A percentile compares a stretch with the other conserved stretches of the same genome.
phyloP scores from a whole-genome alignment of 2,797 vertebrate species.

The Takifugu rubripes region DNA sequence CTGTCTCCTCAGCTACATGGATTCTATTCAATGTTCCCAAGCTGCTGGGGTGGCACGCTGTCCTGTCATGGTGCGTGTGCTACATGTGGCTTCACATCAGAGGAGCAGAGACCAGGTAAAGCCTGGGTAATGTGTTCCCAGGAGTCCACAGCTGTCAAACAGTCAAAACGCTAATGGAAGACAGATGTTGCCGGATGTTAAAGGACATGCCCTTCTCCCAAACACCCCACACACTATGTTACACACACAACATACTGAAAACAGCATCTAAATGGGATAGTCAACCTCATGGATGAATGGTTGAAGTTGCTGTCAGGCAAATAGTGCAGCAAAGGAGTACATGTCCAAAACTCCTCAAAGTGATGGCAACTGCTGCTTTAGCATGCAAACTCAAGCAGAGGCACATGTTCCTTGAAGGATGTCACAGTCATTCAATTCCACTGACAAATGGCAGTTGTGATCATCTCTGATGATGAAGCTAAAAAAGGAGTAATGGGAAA shows the following conservation, averaged over 20 bases:
- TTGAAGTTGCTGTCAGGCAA: too few relatives aligned
- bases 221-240: constrained; percentile 14
- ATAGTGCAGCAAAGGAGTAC: too few relatives aligned
- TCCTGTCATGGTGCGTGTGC: constrained; percentile 7
- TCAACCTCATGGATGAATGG: too few relatives aligned
- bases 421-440: too few relatives aligned
- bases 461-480: too few relatives aligned
- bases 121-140: constrained; percentile 43
- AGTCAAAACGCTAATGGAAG: constrained; percentile 58
- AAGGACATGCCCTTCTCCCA: constrained; percentile 29
- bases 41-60: constrained; percentile 15
- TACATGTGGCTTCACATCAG: constrained; percentile 8
- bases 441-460: too few relatives aligned
- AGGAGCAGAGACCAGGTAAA: constrained; percentile 45
- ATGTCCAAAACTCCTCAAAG: constrained; percentile 4
- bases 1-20: constrained; percentile 19
- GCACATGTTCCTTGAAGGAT: too few relatives aligned
- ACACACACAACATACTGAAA: constrained; percentile 27
- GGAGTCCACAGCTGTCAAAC: constrained; percentile 55
- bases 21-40: constrained; percentile 22
- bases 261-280: constrained; percentile 23
- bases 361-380: constrained; percentile 3
- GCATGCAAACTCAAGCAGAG: too few relatives aligned
- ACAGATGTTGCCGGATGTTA: constrained; percentile 64
- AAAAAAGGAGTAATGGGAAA: too few relatives aligned